Evolutionary conservation across 2,888 invertebrate genomes (phyloP).

Genomic region (Acrobasis suavella): DNA sequence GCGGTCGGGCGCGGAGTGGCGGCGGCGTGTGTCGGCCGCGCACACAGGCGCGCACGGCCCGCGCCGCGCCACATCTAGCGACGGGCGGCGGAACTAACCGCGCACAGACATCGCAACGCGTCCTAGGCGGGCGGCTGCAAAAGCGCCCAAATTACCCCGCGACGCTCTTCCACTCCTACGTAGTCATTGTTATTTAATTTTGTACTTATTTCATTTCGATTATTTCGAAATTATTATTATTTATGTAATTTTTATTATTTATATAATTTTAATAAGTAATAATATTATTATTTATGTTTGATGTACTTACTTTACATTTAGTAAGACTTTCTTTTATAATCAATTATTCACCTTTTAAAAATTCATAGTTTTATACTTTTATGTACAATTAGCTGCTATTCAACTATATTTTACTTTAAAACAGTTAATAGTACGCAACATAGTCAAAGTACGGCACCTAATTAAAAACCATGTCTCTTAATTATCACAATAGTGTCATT

Average conservation of each 20-base stretch:
- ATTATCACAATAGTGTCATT: neutral
- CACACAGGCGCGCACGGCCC: constrained; percentile 68
- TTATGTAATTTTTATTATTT: neutral
- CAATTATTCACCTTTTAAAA: too few relatives aligned
- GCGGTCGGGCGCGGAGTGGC: constrained; percentile 80
- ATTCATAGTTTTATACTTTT: too few relatives aligned
- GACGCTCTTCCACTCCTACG: constrained; percentile 14
- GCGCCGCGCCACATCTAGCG: constrained; percentile 59
- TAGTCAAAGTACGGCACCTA: neutral
- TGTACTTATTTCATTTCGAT: neutral
- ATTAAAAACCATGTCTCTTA: neutral
- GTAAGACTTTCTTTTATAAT: too few relatives aligned
- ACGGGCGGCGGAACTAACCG: constrained; percentile 63
- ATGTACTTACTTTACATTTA: too few relatives aligned
- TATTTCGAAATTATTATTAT: neutral
- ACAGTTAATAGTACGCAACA: neutral
- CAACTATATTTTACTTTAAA: neutral
- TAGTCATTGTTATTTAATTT: constrained; percentile 1
- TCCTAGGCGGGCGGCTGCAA: constrained; percentile 59
- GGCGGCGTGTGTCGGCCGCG: constrained; percentile 65
- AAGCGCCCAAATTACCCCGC: constrained; percentile 40
- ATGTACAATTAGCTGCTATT: too few relatives aligned
- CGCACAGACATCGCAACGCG: constrained; percentile 41
- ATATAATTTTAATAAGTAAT: too few relatives aligned
- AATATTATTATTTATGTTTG: neutral